Evolutionary conservation across 2,888 invertebrate genomes (phyloP), one percentile per base, ranked within the genome.

Genomic region (Parochlus steinenii): DNA sequence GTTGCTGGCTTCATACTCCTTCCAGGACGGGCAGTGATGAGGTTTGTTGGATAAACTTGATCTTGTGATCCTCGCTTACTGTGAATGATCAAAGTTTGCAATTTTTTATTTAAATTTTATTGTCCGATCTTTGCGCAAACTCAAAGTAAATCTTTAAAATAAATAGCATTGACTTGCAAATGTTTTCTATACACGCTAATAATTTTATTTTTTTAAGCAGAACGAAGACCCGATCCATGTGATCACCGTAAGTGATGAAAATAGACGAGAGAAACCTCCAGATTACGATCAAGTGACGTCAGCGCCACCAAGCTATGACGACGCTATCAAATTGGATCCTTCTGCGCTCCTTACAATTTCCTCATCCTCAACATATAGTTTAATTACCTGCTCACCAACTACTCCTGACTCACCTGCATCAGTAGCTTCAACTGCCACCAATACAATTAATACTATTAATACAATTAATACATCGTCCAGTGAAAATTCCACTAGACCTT

Each of bases 281-380:
- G 75, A 75, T 52, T 77, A 77, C 55, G 74, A 75, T 49, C 65
- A 70, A 6, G 73, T 75, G 34, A 69, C 72, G 6, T 69, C 69
- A 39, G 50, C 53, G n/a, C 75, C 75, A 40, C 76, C 76, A 2
- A 71, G 71, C 12, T 76, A 77, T 55, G 74, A 75, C 51, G 75
- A 75, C 49, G 76, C 76, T 30, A 73, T 77, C 48, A 74, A 74
- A 53, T 58, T 77, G 41, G 69, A 69, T 58, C 74, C 75, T 12
- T 63, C 66, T 43, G 60, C 68, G 26, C 55, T 71, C 40, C 53
- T 66, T 37, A 58, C 60, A 5, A 54, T 61, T 15, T 26, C 33
- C 28, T 20, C 29, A 27, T 23, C 27, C 33, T 4, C n/a, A 22
- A n/a, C n/a, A n/a, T n/a, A n/a, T n/a, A 34, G 29, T 27, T 15